These are phyloP conservation scores for Glyptemys insculpta DNA, from an alignment of 2,797 vertebrate genomes.

Conservation along the genomic window DNA sequence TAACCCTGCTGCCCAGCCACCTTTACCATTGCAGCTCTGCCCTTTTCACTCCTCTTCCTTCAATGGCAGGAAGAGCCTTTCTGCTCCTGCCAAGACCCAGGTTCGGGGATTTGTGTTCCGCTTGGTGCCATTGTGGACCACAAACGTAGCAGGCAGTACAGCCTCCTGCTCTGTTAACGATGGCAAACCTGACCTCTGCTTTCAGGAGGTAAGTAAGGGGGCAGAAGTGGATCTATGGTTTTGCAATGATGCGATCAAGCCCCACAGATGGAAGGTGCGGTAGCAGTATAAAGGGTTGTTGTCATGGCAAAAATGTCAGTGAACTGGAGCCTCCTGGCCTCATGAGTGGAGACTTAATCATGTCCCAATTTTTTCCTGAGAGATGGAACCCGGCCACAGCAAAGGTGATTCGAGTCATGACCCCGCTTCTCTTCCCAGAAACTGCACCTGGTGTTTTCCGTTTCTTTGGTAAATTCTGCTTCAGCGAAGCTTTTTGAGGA, in stretches of 20 bases:
- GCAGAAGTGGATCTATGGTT: not conserved
- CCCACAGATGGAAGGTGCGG: not conserved
- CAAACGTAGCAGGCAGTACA: too few relatives aligned
- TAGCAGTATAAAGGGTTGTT: not conserved
- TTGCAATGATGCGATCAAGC: not conserved
- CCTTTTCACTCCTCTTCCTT: not conserved
- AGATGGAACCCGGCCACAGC: not conserved
- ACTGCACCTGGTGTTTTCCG: not conserved
- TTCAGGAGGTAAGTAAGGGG: not conserved
- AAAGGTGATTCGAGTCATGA: accelerated
- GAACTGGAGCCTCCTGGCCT: not conserved
- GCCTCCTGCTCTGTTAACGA: not conserved
- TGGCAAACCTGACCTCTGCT: not conserved
- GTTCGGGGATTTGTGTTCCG: not conserved
- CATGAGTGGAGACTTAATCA: not conserved
- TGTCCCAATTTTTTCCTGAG: not conserved
- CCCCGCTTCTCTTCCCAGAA: not conserved
- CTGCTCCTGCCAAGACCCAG: not conserved
- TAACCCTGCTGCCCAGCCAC: not conserved
- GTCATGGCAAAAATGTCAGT: not conserved
- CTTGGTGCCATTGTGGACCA: too few relatives aligned
- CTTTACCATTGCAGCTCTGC: not conserved
- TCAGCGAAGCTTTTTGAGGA: not conserved
- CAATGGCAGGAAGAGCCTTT: not conserved
- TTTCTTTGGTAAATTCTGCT: not conserved